Conservation (phyloP, 2,888 invertebrate genomes). For the Pyrgus malvae region DNA sequence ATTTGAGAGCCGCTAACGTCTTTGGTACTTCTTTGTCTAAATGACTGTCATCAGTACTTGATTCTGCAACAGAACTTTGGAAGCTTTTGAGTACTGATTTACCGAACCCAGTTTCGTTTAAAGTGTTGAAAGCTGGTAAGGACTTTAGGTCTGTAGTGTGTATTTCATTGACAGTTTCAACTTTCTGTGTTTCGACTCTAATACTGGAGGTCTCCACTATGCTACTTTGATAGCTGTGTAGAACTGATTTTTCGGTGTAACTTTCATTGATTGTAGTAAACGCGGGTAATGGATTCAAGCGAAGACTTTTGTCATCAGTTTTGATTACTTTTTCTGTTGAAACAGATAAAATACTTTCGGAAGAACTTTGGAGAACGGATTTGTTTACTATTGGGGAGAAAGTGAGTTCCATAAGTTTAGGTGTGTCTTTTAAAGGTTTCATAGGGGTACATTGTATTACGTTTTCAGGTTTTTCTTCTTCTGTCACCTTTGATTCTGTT, state of each 20-base stretch:
- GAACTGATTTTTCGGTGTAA: constrained; percentile 55
- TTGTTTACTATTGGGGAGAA: constrained; percentile 71
- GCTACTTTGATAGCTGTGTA: constrained; percentile 64
- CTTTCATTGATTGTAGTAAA: constrained; percentile 59
- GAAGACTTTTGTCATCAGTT: constrained; percentile 41
- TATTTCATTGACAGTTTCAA: constrained; percentile 31
- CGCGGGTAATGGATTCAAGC: constrained; percentile 48
- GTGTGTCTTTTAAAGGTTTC: constrained; percentile 53
- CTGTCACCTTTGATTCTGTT: neutral
- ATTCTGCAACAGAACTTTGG: constrained; percentile 39
- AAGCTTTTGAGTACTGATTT: constrained; percentile 53
- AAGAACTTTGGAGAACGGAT: constrained; percentile 62
- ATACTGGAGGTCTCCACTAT: constrained; percentile 46
- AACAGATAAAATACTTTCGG: constrained; percentile 51
- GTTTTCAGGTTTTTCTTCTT: neutral
- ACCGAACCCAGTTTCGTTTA: constrained; percentile 53
- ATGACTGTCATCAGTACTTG: constrained; percentile 39
- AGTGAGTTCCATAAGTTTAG: constrained; percentile 62
- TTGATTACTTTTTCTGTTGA: constrained; percentile 44
- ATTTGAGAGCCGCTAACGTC: constrained; percentile 42
- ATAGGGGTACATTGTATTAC: constrained; percentile 66
- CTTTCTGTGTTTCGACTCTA: constrained; percentile 39
- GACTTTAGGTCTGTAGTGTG: constrained; percentile 36
- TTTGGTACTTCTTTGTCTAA: constrained; percentile 36
- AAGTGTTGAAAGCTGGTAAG: constrained; percentile 50